Evolutionary conservation across 2,113 vertebrate genomes (phyloP).

Genomic region (cat (Felis catus)): F.catus_Fca126_mat1.0 CM031418.1:70439001-70439500

Average conservation of each 20-base stretch:
- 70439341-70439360: neutral
- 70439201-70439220: neutral
- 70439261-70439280: neutral
- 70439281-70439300: neutral
- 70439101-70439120: constrained; percentile 3
- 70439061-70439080: neutral
- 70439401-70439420: neutral
- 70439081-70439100: neutral
- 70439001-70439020: neutral
- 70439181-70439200: neutral
- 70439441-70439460: constrained; percentile 4
- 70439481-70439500: neutral
- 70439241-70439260: neutral
- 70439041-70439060: neutral
- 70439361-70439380: constrained; percentile 13
- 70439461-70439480: neutral
- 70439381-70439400: neutral
- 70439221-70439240: neutral
- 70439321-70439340: neutral
- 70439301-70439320: neutral
- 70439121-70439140: neutral
- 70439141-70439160: neutral
- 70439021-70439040: neutral
- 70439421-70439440: neutral
- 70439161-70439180: neutral